Percentiles rank a stretch among this genome's conserved stretches.
Evolutionary conservation across 2,888 invertebrate genomes (phyloP).

Genomic region (Creontiades dilutus): DNA sequence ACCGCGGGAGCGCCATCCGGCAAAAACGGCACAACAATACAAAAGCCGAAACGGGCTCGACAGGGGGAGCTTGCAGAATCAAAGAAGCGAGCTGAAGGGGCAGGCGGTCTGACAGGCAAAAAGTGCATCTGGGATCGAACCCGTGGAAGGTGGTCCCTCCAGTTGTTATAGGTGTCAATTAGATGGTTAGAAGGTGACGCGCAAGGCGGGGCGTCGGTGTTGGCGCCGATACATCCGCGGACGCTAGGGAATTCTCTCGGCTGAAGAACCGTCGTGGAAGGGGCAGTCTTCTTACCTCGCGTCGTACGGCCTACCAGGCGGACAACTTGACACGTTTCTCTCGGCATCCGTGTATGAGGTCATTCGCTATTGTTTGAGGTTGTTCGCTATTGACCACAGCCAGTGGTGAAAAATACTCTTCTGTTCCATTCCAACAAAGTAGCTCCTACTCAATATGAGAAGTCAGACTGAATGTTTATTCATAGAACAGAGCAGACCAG

Average conservation of each 20-base stretch:
- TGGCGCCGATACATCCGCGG: slow-evolving; percentile 32
- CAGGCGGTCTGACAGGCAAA: background rate
- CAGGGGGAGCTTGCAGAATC: background rate
- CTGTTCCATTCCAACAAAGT: no score
- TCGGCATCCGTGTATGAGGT: background rate
- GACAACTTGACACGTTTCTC: background rate
- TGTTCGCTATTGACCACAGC: background rate
- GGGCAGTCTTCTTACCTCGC: background rate
- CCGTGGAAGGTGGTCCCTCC: slow-evolving; percentile 6
- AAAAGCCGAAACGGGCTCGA: background rate
- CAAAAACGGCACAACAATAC: background rate
- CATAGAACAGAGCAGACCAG: no score
- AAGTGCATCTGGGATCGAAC: slow-evolving; percentile 17
- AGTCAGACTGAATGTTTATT: no score
- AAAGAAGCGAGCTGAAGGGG: background rate
- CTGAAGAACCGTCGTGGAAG: background rate
- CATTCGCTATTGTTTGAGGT: background rate
- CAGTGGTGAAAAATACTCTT: no score
- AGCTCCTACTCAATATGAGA: no score
- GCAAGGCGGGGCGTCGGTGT: background rate
- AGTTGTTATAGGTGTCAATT: slow-evolving; percentile 32
- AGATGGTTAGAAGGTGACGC: slow-evolving; percentile 30
- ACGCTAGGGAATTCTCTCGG: background rate
- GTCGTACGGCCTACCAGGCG: background rate
- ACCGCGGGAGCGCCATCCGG: slow-evolving; percentile 24